Evolutionary conservation across 2,797 vertebrate genomes (phyloP).

Genomic region (Rhabdophis nuchalis): DNA sequence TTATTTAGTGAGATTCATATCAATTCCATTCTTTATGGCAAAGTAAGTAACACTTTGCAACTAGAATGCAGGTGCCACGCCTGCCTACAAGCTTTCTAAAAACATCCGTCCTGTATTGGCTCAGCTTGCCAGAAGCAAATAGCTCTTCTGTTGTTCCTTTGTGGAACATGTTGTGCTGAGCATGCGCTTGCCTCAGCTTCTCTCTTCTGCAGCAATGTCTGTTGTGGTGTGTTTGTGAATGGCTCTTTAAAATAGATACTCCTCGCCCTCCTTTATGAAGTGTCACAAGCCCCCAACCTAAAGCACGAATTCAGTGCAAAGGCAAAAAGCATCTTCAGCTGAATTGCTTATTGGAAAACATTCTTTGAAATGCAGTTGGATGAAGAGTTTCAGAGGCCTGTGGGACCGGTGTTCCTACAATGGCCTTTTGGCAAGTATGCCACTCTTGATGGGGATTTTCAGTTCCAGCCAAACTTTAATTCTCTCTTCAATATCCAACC

Average conservation of each 20-base stretch:
- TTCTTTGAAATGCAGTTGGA: not conserved
- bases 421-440: not conserved
- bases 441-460: not conserved
- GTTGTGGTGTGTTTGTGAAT: constrained; percentile 18
- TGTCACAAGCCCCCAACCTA: not conserved
- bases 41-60: not conserved
- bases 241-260: constrained; percentile 19
- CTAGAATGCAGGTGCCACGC: not conserved
- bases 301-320: not conserved
- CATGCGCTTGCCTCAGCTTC: constrained; percentile 10
- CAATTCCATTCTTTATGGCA: not conserved
- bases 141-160: not conserved
- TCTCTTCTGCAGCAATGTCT: constrained; percentile 12
- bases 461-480: not conserved
- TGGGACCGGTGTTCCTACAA: not conserved
- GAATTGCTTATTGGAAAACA: not conserved
- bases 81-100: not conserved
- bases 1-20: not conserved
- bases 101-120: not conserved
- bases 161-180: not conserved
- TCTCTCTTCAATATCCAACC: constrained; percentile 10
- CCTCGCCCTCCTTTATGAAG: not conserved
- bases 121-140: constrained; percentile 8
- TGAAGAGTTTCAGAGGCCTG: not conserved
- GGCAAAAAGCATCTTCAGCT: not conserved